These are phyloP conservation scores for Rhizomys pruinosus DNA, from an alignment of 2,113 vertebrate species.

Conservation along the genomic window DNA sequence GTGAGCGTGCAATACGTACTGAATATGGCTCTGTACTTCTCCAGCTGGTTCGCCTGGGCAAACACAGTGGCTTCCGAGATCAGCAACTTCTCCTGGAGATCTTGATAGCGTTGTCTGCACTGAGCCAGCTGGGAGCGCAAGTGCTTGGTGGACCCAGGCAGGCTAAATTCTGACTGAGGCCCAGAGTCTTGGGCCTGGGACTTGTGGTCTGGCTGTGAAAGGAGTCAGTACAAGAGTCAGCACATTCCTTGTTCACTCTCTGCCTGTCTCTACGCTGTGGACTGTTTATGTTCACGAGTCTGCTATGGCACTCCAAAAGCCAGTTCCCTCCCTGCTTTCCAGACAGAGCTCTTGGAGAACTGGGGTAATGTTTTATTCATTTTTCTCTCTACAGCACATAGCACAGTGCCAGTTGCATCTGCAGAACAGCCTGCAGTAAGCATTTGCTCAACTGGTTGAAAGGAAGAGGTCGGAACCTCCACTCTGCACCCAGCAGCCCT, in stretches of 20 bases:
- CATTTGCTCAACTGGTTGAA: background rate
- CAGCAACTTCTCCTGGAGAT: conserved; percentile 94
- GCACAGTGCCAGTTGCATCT: background rate
- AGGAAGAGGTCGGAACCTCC: background rate
- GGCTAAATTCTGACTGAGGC: conserved; percentile 79
- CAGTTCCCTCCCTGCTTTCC: background rate
- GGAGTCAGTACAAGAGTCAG: background rate
- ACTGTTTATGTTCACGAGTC: background rate
- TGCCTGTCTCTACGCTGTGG: too few species aligned
- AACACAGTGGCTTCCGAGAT: conserved; percentile 93
- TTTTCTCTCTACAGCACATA: background rate
- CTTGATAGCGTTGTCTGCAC: conserved; percentile 89
- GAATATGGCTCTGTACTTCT: conserved; percentile 92
- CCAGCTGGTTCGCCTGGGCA: conserved; percentile 94
- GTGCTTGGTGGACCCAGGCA: conserved; percentile 79
- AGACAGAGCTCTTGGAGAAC: background rate
- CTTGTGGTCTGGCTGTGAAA: conserved; percentile 52
- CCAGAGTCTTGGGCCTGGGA: conserved; percentile 63
- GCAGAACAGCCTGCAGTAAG: background rate
- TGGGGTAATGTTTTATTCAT: background rate
- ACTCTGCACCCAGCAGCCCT: too few species aligned
- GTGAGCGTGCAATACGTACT: conserved; percentile 86
- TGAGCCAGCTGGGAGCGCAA: conserved; percentile 87
- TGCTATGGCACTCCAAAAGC: background rate
- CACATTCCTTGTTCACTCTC: background rate